Evolutionary conservation across 2,888 invertebrate genomes (phyloP), one percentile per base, ranked within the genome.

Genomic region (Tiliacea aurago): DNA sequence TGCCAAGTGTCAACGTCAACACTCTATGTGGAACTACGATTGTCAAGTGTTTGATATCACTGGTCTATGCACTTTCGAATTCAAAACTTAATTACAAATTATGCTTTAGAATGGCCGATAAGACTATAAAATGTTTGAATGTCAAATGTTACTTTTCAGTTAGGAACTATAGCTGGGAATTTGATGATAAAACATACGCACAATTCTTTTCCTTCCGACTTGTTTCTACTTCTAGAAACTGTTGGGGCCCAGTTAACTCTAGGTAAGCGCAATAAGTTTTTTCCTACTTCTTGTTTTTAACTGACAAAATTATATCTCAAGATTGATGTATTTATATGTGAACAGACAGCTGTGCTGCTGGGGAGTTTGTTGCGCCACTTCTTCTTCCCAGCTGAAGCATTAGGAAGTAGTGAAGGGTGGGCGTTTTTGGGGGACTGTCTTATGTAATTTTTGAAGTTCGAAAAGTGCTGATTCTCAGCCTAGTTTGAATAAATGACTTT

Each of bases 151-250:
- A 37, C 7, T 61, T 75, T 69, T 23, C 70, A 82, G 82, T 20
- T 96, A 73, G 98, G 97, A 43, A 97, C 97, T 0, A 91, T 98
- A 79, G 98, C 97, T 62, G 98, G 98, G 0, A 98, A 98, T 89
- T 89, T 98, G 70, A 97, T 97, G 92, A 96, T 97, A 67, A 98
- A 98, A 90, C 96, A 98, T 85, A 88, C 93, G 5, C 96, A 97
- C 84, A 95, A 92, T 2, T 97, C 97, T 76, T 98, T 98, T 89
- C 97, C 97, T 4, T 98, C 98, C 0, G 98, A 98, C 88, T 87
- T 98, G 7, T 98, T 97, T 85, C 91, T 97, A 1, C 88, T 95
- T 0, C 90, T 97, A 28, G 94, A 89, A 79, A 92, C 92, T 47
- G 90, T 93, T 51, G 91, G 90, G 6, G 93, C 92, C 18, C 70